A percentile compares a stretch with the other conserved stretches of the same genome.
These are phyloP conservation scores for Phoronis australis DNA, from an alignment of 2,888 invertebrate genomes.

Conservation along the genomic window DNA sequence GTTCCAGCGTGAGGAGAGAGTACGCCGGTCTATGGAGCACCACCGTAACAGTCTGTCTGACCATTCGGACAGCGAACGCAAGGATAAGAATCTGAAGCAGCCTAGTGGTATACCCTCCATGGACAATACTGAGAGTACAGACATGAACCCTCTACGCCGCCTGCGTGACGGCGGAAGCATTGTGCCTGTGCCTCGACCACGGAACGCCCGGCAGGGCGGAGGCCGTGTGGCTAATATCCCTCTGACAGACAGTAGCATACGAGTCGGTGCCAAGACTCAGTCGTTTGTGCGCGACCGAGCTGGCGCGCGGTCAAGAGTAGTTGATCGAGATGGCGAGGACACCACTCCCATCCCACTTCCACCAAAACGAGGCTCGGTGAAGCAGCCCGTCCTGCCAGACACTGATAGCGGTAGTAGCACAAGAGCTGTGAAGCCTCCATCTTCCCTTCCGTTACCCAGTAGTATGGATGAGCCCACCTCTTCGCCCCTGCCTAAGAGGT, in stretches of 20 bases:
- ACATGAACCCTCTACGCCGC: slow-evolving; percentile 65
- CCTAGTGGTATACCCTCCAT: slow-evolving; percentile 38
- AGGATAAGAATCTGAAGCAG: slow-evolving; percentile 33
- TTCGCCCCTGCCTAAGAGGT: neutral
- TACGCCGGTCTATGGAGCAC: slow-evolving; percentile 38
- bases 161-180: slow-evolving; percentile 51
- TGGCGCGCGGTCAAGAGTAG: neutral
- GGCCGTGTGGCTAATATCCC: slow-evolving; percentile 7
- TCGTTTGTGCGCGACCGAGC: neutral
- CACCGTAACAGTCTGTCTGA: slow-evolving; percentile 27
- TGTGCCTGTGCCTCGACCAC: slow-evolving; percentile 24
- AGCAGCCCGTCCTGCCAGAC: slow-evolving; percentile 59
- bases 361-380: slow-evolving; percentile 72
- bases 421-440: neutral
- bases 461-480: neutral
- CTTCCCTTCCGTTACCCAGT: neutral
- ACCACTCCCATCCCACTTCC: slow-evolving; percentile 68
- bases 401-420: slow-evolving; percentile 30
- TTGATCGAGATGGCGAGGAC: slow-evolving; percentile 2
- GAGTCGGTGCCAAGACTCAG: neutral
- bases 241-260: neutral
- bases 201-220: slow-evolving; percentile 28
- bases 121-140: slow-evolving; percentile 20
- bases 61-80: slow-evolving; percentile 14
- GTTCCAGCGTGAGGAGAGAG: slow-evolving; percentile 29